Evolutionary conservation across 2,888 invertebrate species (phyloP).

Genomic region (Corbicula japonica): DNA sequence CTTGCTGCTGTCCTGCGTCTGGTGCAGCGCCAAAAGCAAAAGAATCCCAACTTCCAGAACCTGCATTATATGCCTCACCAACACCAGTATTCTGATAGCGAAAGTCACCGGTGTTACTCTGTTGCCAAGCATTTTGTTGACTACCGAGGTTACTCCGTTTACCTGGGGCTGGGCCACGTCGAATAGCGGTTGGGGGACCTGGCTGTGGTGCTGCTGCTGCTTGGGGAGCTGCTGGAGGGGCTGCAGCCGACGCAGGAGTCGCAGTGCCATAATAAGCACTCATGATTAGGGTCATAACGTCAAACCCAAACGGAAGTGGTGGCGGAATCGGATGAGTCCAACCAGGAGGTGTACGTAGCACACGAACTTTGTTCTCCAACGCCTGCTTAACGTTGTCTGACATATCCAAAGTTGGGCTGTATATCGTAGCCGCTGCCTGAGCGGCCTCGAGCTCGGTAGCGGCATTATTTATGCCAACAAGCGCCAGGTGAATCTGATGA

Average conservation of each 20-base stretch:
- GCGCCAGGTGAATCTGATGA: conserved; percentile 42
- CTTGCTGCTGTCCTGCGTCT: not conserved
- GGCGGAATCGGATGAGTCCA: conserved; percentile 43
- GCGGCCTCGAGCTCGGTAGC: conserved; percentile 44
- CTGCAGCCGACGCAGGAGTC: not conserved
- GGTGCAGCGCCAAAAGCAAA: not conserved
- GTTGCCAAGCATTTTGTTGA: conserved; percentile 9
- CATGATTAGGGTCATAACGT: conserved; percentile 44
- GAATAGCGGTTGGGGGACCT: conserved; percentile 43
- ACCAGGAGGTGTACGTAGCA: conserved; percentile 45
- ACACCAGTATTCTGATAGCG: not conserved
- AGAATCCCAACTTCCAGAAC: not conserved
- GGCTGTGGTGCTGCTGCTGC: not conserved
- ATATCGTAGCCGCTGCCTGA: conserved; percentile 39
- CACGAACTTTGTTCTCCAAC: conserved; percentile 49
- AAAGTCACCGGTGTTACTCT: not conserved
- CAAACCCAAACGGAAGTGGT: conserved; percentile 44
- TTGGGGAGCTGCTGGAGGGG: not conserved
- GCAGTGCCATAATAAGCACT: conserved; percentile 49
- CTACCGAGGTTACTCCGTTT: conserved; percentile 3
- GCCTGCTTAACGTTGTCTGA: conserved; percentile 48
- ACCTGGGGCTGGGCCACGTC: conserved; percentile 32
- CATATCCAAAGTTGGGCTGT: conserved; percentile 51
- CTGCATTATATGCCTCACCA: not conserved
- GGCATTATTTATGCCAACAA: conserved; percentile 48